These are phyloP conservation scores for Halcyon badia DNA, from an alignment of 2,797 vertebrate species.

Conservation along the genomic window DNA sequence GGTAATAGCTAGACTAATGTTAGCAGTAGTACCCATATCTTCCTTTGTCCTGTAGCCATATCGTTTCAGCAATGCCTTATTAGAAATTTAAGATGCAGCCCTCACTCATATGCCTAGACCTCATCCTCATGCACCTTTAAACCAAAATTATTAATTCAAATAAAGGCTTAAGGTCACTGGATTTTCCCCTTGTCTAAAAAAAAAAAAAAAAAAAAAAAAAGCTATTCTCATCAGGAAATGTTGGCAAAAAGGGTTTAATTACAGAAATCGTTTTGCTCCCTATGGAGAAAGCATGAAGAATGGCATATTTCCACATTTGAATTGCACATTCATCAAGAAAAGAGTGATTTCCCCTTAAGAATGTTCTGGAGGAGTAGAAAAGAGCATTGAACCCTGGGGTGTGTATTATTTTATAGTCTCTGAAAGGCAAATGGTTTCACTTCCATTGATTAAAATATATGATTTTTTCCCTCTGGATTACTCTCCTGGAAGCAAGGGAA, in stretches of 20 bases:
- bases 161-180: background rate
- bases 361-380: slow-evolving; percentile 58
- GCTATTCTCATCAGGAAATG: slow-evolving; percentile 37
- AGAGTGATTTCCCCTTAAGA: slow-evolving; percentile 63
- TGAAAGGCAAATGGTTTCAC: slow-evolving; percentile 64
- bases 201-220: too few relatives aligned
- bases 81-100: background rate
- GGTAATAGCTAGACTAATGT: background rate
- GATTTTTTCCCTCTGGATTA: slow-evolving; percentile 45
- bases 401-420: slow-evolving; percentile 57
- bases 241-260: slow-evolving; percentile 65
- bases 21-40: background rate
- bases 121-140: background rate
- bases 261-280: slow-evolving; percentile 64
- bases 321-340: slow-evolving; percentile 71
- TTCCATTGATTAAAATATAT: slow-evolving; percentile 65
- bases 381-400: slow-evolving; percentile 64
- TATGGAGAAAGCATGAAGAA: slow-evolving; percentile 65
- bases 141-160: background rate
- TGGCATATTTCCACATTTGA: slow-evolving; percentile 66
- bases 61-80: background rate
- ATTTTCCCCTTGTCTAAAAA: background rate
- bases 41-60: background rate
- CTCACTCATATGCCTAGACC: background rate
- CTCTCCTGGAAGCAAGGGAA: background rate